A percentile compares a stretch with the other conserved stretches of the same genome.
These are phyloP conservation scores for Marmota flaviventris DNA, from an alignment of 2,113 vertebrate species.

Conservation along the genomic window DNA sequence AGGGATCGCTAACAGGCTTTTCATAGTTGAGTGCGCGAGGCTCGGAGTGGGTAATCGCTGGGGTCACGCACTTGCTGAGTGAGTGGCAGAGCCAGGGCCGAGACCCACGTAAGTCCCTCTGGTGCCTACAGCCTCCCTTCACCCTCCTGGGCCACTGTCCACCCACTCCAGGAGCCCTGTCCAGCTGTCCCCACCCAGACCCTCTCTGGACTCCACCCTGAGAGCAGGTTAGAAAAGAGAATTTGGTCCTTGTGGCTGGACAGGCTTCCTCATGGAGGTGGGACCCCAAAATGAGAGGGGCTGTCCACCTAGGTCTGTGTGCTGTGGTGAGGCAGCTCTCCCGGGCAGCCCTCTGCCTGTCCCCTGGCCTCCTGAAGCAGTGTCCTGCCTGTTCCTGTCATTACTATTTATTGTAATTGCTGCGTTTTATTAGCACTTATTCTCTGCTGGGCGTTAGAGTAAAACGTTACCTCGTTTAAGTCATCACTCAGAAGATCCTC, in stretches of 20 bases:
- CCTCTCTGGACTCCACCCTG: neutral
- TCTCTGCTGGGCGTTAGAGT: neutral
- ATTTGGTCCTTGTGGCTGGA: fast-evolving
- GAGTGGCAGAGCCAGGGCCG: neutral
- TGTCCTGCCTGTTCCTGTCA: neutral
- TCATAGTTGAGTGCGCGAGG: neutral
- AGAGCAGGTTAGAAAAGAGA: neutral
- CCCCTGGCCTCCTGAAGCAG: neutral
- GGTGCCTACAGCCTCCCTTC: neutral
- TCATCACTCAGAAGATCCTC: neutral
- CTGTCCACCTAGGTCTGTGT: fast-evolving
- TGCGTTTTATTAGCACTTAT: neutral
- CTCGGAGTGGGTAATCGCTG: neutral
- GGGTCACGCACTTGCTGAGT: no score
- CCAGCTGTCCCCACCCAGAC: no score
- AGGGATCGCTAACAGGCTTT: neutral
- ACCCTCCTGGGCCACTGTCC: neutral
- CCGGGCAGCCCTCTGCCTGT: fast-evolving
- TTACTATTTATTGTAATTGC: neutral
- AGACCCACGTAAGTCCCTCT: neutral
- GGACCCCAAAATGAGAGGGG: neutral
- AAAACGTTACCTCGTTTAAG: neutral
- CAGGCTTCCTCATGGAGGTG: no score
- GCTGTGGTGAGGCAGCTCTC: fast-evolving
- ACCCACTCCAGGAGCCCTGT: fast-evolving